phyloP scores from a whole-genome alignment of 2,113 vertebrate species.

The Emydura subglobosa region DNA sequence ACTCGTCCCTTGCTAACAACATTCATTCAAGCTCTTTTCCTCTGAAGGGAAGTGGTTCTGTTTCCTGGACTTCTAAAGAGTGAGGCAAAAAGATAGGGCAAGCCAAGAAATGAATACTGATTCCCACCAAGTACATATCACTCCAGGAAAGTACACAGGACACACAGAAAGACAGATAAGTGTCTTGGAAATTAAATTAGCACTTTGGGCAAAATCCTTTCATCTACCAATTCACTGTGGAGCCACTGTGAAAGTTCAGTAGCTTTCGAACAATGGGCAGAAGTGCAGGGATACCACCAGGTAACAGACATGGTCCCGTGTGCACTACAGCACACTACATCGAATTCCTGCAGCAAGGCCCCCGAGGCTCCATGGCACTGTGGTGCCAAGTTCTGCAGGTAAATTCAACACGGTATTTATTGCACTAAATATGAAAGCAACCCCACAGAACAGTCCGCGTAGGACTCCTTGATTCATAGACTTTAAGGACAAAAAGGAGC shows the following conservation, averaged over 20 bases:
- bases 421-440: neutral
- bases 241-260: neutral
- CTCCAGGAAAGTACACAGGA: neutral
- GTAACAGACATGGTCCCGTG: neutral
- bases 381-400: neutral
- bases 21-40: neutral
- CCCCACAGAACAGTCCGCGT: neutral
- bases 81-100: neutral
- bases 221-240: neutral
- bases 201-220: neutral
- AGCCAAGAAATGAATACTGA: neutral
- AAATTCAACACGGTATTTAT: neutral
- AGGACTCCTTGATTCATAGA: neutral
- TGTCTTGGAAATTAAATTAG: neutral
- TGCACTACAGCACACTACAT: neutral
- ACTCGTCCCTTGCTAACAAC: neutral
- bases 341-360: neutral
- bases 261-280: neutral
- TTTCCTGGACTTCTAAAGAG: neutral
- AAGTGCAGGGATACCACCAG: neutral
- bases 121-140: neutral
- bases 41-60: neutral
- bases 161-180: neutral
- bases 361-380: neutral
- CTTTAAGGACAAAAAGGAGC: neutral